A percentile compares a stretch with the other conserved stretches of the same genome.
Evolutionary conservation across 1,140 invertebrate genomes (phyloP).

Genomic region (Leucophenga varia): DNA sequence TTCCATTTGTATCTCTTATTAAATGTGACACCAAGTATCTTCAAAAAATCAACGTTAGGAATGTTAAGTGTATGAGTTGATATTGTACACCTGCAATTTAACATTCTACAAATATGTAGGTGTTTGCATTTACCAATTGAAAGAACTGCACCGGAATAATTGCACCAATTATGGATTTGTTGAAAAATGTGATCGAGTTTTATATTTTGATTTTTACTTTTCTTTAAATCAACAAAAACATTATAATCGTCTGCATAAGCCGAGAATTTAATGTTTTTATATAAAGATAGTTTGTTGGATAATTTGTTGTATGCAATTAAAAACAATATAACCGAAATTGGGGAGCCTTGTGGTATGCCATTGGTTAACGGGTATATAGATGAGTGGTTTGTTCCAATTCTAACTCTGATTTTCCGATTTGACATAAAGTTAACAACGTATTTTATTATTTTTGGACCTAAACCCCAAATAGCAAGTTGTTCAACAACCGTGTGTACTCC

Average conservation of each 20-base stretch:
- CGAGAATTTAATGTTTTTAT: constrained; percentile 5
- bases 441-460: neutral
- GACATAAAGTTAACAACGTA: constrained; percentile 8
- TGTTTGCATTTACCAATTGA: constrained; percentile 17
- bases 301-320: constrained; percentile 3
- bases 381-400: neutral
- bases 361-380: neutral
- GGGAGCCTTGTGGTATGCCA: constrained; percentile 5
- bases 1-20: constrained; percentile 18
- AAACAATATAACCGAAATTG: constrained; percentile 1
- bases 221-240: constrained; percentile 5
- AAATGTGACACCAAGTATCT: constrained; percentile 16
- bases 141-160: constrained; percentile 12
- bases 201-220: constrained; percentile 1
- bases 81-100: constrained; percentile 6
- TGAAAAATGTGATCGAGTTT: constrained; percentile 1
- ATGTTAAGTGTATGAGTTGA: constrained; percentile 1
- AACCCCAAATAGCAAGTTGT: constrained; percentile 1
- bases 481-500: constrained; percentile 5
- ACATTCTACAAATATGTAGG: constrained; percentile 14
- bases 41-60: neutral
- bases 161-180: constrained; percentile 4
- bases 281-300: neutral
- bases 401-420: constrained; percentile 8
- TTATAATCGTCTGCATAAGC: constrained; percentile 9